Base-by-base conservation (phyloP, 1,140 invertebrate species). In the Ephestia elutella region DNA sequence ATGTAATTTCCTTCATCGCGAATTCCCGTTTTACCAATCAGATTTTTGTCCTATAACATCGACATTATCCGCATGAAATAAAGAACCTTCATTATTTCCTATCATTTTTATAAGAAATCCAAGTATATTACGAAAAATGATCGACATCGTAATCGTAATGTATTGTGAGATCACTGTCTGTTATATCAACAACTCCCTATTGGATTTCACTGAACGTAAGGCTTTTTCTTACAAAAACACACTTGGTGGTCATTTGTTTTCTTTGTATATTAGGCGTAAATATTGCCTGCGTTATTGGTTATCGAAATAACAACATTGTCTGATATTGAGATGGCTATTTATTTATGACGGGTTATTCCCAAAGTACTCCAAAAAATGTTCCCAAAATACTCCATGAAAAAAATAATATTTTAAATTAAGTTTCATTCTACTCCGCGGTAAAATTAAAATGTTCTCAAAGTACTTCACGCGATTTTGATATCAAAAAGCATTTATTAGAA, bases 201-300 rank as follows among this genome's bases (percentile, higher is more conserved):
- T 44, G 38, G 38, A 15, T 44, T 44, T 44, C 38, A 44, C 38
- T 17, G 38, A 44, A 44, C 5, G 38, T 44, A 44, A 44, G 38
- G 38, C 38, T 44, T 15, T 44, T 44, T 44, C 38, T 44, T 44
- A 44, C 38, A 44, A 44, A 44, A 44, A 44, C 38, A 44, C 15
- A 44, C 13, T n/a, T n/a, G 2, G 38, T 44, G 38, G 15, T 15
- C 38, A 44, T 44, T 44, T 44, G n/a, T 44, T 44, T 44, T 44
- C 38, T 44, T 44, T 44, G 38, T 44, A 44, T 15, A 15, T 44
- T 44, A 8, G 15, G 38, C 38, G 38, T 44, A 44, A 44, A 44
- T 44, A 44, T 44, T 15, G 38, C 15, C 13, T 10, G 38, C 13
- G 13, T 44, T 44, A 44, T 44, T 44, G 38, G 38, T 15, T 4